Evolutionary conservation across 2,113 vertebrate species (phyloP), one percentile per base, ranked within the genome.

Genomic region (Sitta europaea): DNA sequence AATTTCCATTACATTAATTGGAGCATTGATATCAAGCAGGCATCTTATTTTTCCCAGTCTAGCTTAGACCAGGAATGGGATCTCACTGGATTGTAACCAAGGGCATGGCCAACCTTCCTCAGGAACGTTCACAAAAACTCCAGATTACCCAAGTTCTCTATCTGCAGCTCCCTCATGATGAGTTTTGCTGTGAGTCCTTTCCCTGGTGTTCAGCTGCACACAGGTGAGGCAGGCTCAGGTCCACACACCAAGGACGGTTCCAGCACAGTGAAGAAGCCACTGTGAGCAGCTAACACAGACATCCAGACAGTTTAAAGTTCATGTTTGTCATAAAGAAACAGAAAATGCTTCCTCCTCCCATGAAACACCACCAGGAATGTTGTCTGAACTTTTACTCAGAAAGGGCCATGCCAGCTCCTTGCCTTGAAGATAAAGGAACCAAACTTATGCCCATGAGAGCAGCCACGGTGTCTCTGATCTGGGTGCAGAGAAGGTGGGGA

Each of bases 1-100:
- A 51, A n/a, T 57, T 38, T 58, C 51, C 45, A 81, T 95, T 78
- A 65, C 81, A 82, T 85, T 73, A 76, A 85, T 35, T 71, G 54
- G 4, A 66, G 40, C 4, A 15, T 28, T 61, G 23, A 47, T 31
- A 57, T 7, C 8, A 80, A 86, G 27, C 10, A 16, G 31, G 5
- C 3, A 87, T 77, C 67, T 62, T 22, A 19, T 43, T 59, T 94
- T 86, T 92, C 31, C 36, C 63, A 75, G 45, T 27, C 42, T 51
- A 45, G 5, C 19, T 88, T 53, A 27, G 51, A 74, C 14, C 38
- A 63, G 51, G 35, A 47, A 59, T 51, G 53, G 25, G 55, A 74
- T 47, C 12, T 67, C 29, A 55, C 2, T 55, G 38, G 38, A 43
- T n/a, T 66, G 14, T 28, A 59, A 27, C 11, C n/a, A 47, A 71